Evolutionary conservation across 2,888 invertebrate species (phyloP).

Genomic region (Catotricha subobsoleta): DNA sequence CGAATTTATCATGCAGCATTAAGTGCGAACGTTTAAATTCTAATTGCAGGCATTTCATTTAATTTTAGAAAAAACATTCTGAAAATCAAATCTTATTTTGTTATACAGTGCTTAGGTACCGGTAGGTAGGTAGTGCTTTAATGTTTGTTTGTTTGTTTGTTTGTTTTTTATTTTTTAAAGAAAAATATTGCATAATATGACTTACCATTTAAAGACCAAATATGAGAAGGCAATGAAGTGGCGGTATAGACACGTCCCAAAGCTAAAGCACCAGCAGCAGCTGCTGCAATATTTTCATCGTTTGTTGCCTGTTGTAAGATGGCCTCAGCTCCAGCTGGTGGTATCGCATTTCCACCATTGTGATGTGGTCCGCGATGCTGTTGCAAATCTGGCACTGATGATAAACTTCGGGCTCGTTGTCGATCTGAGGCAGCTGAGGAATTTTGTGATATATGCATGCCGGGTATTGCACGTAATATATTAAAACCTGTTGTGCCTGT

Average conservation of each 20-base stretch:
- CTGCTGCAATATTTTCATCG: conserved; percentile 36
- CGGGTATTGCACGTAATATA: conserved; percentile 49
- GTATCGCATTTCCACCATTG: conserved; percentile 19
- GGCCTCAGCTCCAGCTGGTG: conserved; percentile 22
- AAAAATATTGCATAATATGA: no score
- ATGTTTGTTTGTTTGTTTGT: no score
- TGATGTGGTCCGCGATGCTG: conserved; percentile 29
- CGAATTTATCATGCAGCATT: no score
- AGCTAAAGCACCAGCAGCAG: conserved; percentile 30
- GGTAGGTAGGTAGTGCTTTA: no score
- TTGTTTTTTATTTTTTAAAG: no score
- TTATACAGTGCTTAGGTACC: no score
- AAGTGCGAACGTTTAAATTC: no score
- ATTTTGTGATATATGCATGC: conserved; percentile 42
- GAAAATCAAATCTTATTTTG: no score
- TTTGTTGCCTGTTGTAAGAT: conserved; percentile 49
- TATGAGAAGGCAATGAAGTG: conserved; percentile 78
- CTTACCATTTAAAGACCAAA: conserved; percentile 83
- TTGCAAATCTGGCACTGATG: conserved; percentile 62
- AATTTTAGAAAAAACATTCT: no score
- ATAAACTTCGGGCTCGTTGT: conserved; percentile 65
- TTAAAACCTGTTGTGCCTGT: conserved; percentile 41
- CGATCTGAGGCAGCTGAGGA: conserved; percentile 37
- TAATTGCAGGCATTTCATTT: no score
- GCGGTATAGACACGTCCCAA: conserved; percentile 69